Evolutionary conservation across 1,140 invertebrate species (phyloP).

Genomic region (Pogonus chalceus): DNA sequence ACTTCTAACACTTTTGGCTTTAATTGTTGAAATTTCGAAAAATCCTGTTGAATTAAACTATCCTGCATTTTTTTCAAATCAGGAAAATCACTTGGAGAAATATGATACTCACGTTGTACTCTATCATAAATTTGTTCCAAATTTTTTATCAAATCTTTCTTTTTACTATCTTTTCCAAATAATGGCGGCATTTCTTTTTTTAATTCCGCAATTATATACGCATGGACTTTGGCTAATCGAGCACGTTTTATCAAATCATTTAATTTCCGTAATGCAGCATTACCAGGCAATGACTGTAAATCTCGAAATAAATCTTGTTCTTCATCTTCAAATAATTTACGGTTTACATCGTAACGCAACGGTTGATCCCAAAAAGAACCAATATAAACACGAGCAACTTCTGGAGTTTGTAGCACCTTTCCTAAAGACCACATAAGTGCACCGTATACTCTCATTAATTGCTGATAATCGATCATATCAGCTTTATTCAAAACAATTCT

Average conservation of each 20-base stretch:
- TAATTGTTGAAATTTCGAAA: constrained; percentile 60
- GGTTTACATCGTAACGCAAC: constrained; percentile 51
- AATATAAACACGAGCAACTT: constrained; percentile 70
- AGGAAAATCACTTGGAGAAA: constrained; percentile 67
- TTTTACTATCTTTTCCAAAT: constrained; percentile 69
- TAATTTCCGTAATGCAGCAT: constrained; percentile 67
- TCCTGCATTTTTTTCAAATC: constrained; percentile 72
- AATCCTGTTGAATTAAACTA: constrained; percentile 61
- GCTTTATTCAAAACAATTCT: constrained; percentile 67
- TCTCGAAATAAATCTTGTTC: constrained; percentile 67
- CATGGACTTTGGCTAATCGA: constrained; percentile 69
- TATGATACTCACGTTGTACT: constrained; percentile 58
- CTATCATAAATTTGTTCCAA: constrained; percentile 58
- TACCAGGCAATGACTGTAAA: constrained; percentile 59
- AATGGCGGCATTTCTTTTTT: constrained; percentile 43
- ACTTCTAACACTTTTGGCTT: constrained; percentile 58
- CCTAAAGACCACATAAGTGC: constrained; percentile 75
- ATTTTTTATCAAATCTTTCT: constrained; percentile 77
- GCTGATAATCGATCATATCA: constrained; percentile 64
- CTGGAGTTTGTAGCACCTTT: constrained; percentile 64
- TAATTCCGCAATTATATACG: constrained; percentile 74
- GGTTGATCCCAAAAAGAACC: constrained; percentile 76
- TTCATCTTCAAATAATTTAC: constrained; percentile 61
- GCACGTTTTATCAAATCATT: constrained; percentile 73
- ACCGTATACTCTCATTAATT: constrained; percentile 66